These are phyloP conservation scores for Callyntrura sp. DNA, from an alignment of 2,888 invertebrate species.

Conservation along the genomic window DNA sequence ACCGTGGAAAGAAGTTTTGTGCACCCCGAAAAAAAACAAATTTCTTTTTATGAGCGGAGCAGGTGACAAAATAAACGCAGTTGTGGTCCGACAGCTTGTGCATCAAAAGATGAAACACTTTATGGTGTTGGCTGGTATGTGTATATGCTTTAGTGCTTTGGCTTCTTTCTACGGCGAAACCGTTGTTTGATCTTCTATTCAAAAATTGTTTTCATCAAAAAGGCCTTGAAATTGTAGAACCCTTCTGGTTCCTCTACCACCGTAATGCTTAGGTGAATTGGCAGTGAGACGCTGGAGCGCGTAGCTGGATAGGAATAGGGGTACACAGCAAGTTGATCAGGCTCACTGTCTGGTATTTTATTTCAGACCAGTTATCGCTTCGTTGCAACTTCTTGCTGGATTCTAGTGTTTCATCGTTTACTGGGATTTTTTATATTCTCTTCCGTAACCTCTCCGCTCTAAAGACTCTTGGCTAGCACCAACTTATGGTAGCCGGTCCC, in stretches of 20 bases:
- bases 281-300: conserved; percentile 60
- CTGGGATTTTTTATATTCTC: conserved; percentile 6
- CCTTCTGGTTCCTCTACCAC: neutral
- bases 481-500: conserved; percentile 34
- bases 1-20: neutral
- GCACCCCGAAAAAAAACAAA: neutral
- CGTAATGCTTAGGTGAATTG: conserved; percentile 56
- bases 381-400: neutral
- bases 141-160: neutral
- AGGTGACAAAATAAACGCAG: conserved; percentile 8
- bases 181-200: neutral
- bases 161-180: neutral
- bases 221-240: conserved; percentile 60
- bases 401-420: conserved; percentile 38
- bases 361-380: conserved; percentile 34
- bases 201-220: neutral
- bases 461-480: neutral
- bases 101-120: conserved; percentile 1
- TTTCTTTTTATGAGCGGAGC: conserved; percentile 5
- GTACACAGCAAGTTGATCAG: neutral
- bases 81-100: conserved; percentile 17
- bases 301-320: neutral
- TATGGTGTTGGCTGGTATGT: neutral
- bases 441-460: conserved; percentile 25
- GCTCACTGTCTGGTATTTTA: conserved; percentile 48